Conservation (phyloP, 2,888 invertebrate genomes). For the Busseola fusca region DNA sequence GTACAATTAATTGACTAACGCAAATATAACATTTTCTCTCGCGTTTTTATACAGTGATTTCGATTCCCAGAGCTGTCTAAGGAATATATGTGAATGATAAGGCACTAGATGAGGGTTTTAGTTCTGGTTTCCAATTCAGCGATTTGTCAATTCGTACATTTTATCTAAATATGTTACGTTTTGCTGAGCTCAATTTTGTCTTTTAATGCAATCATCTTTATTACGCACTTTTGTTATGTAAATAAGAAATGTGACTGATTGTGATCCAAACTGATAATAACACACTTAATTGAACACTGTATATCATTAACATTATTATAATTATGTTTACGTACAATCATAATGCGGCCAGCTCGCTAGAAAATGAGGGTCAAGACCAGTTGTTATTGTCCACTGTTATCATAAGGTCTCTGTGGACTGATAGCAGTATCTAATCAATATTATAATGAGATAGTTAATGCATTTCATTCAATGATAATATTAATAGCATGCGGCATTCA, state of each 20-base stretch:
- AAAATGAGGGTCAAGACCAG: slow-evolving; percentile 14
- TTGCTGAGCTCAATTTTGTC: no score
- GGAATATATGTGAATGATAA: no score
- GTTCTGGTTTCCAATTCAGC: no score
- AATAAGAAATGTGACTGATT: not conserved
- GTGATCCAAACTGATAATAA: not conserved
- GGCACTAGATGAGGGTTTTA: no score
- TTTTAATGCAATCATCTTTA: no score
- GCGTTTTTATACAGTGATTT: no score
- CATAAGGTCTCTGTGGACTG: not conserved
- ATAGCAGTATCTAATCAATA: not conserved
- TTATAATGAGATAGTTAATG: slow-evolving; percentile 1
- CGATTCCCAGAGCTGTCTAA: no score
- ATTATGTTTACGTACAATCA: not conserved
- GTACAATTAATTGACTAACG: not conserved
- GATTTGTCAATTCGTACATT: no score
- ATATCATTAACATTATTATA: not conserved
- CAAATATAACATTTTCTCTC: no score
- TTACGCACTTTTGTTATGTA: no score
- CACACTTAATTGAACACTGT: not conserved
- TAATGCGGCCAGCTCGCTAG: not conserved
- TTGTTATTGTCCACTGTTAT: slow-evolving; percentile 2
- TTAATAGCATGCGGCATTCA: no score
- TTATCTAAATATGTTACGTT: no score
- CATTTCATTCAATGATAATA: not conserved